Conservation (phyloP, 1,140 invertebrate genomes). For the Drosophila auraria region DNA sequence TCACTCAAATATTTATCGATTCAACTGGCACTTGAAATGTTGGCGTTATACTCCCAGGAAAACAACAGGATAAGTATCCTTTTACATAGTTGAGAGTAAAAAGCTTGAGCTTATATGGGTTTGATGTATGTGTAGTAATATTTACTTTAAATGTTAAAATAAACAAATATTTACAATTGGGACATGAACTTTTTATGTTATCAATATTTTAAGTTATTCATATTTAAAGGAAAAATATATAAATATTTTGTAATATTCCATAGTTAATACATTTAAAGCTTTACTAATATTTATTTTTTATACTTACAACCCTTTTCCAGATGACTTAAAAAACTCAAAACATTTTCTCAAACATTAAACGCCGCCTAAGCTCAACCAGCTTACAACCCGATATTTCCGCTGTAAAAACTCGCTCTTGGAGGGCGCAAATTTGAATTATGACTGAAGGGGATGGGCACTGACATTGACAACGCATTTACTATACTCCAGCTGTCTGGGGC, state of each 20-base stretch:
- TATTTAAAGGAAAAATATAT: no score
- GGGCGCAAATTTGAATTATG: constrained; percentile 64
- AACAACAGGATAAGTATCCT: background rate
- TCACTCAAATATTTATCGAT: constrained; percentile 1
- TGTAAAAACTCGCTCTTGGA: constrained; percentile 15
- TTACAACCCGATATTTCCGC: constrained; percentile 22
- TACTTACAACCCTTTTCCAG: no score
- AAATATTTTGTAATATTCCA: no score
- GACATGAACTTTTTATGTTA: no score
- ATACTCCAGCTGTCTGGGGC: constrained; percentile 42
- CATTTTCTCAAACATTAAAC: constrained; percentile 15
- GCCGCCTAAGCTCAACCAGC: constrained; percentile 4
- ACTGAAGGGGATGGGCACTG: constrained; percentile 43
- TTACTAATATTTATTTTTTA: no score
- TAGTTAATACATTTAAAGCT: no score
- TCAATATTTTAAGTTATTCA: no score
- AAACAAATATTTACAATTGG: background rate
- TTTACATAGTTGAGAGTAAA: background rate
- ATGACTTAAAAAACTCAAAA: background rate
- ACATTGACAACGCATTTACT: constrained; percentile 61
- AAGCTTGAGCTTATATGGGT: background rate
- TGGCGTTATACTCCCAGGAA: background rate
- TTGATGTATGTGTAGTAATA: background rate
- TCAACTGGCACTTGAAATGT: constrained; percentile 3
- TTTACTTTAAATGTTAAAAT: background rate